Evolutionary conservation across 1,140 invertebrate genomes (phyloP).

Genomic region (Trypoxylus dichotomus): DNA sequence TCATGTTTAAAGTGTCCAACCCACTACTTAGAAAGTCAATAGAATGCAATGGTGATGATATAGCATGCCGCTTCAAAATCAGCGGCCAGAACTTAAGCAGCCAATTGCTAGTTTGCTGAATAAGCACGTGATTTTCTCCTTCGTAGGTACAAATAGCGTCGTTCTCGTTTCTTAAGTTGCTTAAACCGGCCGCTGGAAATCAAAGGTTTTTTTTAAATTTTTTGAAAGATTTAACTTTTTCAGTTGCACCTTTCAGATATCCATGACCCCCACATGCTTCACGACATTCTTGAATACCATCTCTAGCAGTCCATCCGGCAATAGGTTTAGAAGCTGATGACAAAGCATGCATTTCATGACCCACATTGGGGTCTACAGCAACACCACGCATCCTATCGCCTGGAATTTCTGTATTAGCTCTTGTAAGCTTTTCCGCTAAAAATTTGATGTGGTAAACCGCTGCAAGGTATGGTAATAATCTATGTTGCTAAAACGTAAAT

Average conservation of each 20-base stretch:
- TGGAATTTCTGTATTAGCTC: constrained; percentile 42
- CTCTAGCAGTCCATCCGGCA: constrained; percentile 79
- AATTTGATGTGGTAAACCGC: constrained; percentile 75
- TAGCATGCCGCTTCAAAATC: constrained; percentile 53
- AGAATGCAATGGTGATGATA: constrained; percentile 63
- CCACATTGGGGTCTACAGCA: constrained; percentile 36
- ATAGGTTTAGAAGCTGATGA: constrained; percentile 87
- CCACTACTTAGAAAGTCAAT: constrained; percentile 65
- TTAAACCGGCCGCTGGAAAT: constrained; percentile 68
- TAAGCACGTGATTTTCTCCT: constrained; percentile 93
- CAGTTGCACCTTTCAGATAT: constrained; percentile 67
- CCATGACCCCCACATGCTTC: constrained; percentile 89
- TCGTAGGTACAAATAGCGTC: constrained; percentile 95
- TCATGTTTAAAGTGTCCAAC: constrained; percentile 56
- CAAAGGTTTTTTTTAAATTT: not conserved
- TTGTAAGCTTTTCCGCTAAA: constrained; percentile 62
- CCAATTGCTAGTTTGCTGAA: constrained; percentile 94
- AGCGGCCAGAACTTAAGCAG: constrained; percentile 67
- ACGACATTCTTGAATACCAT: constrained; percentile 87
- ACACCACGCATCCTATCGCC: not conserved
- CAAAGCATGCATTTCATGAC: constrained; percentile 86
- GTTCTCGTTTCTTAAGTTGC: constrained; percentile 83
- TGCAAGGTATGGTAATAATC: constrained; percentile 88
- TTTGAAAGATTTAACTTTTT: not conserved
- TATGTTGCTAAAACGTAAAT: constrained; percentile 73